These are phyloP conservation scores for Cynocephalus volans DNA, from an alignment of 2,113 vertebrate species.

Conservation along the genomic window DNA sequence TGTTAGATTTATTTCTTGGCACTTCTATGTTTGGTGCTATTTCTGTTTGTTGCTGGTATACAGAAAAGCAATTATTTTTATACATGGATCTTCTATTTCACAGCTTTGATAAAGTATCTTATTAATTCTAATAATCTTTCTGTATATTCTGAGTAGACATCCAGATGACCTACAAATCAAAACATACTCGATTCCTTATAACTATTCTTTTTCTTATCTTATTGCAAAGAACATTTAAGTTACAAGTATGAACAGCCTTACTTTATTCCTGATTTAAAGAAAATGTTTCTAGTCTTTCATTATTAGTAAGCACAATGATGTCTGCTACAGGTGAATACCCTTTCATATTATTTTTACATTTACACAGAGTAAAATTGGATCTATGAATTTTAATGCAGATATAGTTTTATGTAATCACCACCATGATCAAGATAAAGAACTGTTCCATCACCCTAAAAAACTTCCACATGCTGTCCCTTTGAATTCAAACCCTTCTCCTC, in stretches of 20 bases:
- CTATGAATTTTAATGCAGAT: conserved; percentile 33
- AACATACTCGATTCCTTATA: not conserved
- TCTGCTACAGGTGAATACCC: not conserved
- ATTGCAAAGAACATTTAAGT: not conserved
- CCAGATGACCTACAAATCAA: not conserved
- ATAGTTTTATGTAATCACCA: not conserved
- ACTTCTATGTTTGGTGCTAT: not conserved
- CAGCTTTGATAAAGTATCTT: not conserved
- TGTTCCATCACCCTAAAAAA: not conserved
- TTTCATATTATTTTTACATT: not conserved
- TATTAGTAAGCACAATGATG: not conserved
- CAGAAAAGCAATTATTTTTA: conserved; percentile 17
- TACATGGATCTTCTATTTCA: not conserved
- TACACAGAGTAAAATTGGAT: not conserved
- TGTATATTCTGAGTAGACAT: not conserved
- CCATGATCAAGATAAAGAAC: not conserved
- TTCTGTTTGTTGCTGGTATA: not conserved
- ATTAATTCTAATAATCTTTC: not conserved
- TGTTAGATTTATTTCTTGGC: conserved; percentile 8
- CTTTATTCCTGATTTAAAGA: not conserved
- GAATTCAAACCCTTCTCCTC: not conserved
- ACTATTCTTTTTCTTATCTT: not conserved
- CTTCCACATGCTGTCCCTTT: not conserved
- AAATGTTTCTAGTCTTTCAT: not conserved
- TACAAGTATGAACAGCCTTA: not conserved